Percentiles rank a stretch among this genome's conserved stretches.
Conservation (phyloP, 2,888 invertebrate species). For the Argyra leucocephala region DNA sequence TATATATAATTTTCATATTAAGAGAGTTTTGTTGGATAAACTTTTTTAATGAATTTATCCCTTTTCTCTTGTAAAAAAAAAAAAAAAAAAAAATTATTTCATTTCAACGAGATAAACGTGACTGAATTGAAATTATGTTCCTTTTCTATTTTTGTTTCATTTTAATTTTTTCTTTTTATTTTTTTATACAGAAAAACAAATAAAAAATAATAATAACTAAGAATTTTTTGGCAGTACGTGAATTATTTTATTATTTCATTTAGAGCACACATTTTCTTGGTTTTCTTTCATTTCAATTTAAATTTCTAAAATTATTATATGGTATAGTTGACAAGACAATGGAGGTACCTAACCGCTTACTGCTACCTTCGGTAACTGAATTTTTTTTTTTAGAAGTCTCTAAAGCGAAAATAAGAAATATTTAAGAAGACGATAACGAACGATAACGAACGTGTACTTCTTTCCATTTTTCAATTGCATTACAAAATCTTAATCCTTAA, state of each 20-base stretch:
- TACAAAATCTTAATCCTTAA: too few species aligned
- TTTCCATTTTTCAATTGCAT: too few species aligned
- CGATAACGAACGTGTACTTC: too few species aligned
- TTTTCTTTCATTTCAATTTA: too few species aligned
- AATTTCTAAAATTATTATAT: too few species aligned
- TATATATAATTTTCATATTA: not conserved
- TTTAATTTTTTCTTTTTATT: not conserved
- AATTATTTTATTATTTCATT: not conserved
- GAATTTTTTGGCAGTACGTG: not conserved
- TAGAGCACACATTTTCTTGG: not conserved
- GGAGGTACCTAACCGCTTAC: too few species aligned
- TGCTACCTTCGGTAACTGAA: too few species aligned
- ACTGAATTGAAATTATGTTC: not conserved
- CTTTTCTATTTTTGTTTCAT: not conserved
- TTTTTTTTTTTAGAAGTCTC: too few species aligned
- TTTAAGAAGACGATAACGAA: too few species aligned
- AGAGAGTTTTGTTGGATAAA: not conserved
- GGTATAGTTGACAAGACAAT: too few species aligned
- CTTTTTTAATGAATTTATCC: constrained; percentile 6
- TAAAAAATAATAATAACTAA: not conserved
- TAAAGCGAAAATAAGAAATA: too few species aligned
- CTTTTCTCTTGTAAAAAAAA: not conserved
- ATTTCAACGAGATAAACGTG: not conserved
- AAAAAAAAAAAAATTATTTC: too few species aligned
- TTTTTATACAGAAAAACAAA: not conserved